Evolutionary conservation across 2,888 invertebrate species (phyloP), one percentile per base, ranked within the genome.

Genomic region (Trimorus sp.): DNA sequence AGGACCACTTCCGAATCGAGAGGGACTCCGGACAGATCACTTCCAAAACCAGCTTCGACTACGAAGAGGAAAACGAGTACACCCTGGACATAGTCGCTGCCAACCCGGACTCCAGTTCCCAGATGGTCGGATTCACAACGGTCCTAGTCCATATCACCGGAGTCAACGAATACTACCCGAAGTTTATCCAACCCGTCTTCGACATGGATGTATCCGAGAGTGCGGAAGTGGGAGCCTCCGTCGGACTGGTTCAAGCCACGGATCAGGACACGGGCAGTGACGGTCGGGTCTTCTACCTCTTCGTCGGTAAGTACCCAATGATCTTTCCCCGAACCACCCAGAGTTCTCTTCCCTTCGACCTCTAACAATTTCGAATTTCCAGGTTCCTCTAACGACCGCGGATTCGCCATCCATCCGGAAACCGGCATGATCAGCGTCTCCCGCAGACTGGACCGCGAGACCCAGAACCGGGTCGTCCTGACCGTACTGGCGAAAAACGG

Each of bases 401-500:
- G 98, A 0, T 98, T 98, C 89, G 94, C 94, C 40, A 96, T 98
- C 51, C 96, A 97, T 88, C 93, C 96, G 0, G 95, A 96, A 88
- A 96, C 96, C 0, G 98, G 98, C 0, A 94, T 95, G 0, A 96
- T 98, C 80, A 94, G 95, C 83, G 97, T 98, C 0, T 95, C 97
- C 0, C 93, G 96, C 79, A 95, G 95, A 89, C 93, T 96, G 82
- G 97, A 98, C 86, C 93, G 97, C 71, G 97, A 98, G 92, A 97
- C 97, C 0, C 97, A 97, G 91, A 97, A 96, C 88, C 94, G 98
- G 79, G 97, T 97, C 1, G 96, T 98, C 0, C 92, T 98, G 9
- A 97, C 97, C 0, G 98, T 98, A 0, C 94, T 98, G 93, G 98
- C 98, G 0, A 99, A 99, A 92, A 99, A 99, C 90, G 95, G 95